Evolutionary conservation across 2,113 vertebrate genomes (phyloP), one percentile per base, ranked within the genome.

Genomic region (Haplotaxodon microlepis): DNA sequence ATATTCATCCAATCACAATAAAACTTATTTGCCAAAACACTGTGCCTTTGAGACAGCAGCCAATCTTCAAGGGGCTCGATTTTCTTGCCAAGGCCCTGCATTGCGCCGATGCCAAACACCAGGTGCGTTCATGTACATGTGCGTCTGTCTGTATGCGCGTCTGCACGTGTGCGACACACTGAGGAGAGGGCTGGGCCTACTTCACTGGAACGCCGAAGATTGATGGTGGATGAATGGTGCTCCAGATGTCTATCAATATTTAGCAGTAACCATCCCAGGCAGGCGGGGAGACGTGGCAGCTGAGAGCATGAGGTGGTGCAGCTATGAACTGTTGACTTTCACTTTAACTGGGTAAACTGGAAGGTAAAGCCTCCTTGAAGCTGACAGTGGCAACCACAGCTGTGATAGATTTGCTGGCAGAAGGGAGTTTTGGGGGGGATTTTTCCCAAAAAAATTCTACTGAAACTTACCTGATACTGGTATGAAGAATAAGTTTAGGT

Each of bases 191-290:
- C 91, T 90, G 93, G 95, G 92, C 61, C 90, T 76, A 50, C 93
- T 95, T 94, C 94, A 93, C 88, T 91, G 92, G 81, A 85, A 88
- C 24, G 12, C 89, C 81, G 9, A 89, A 94, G 92, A 94, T 93
- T 96, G 96, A 96, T 86, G 90, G 88, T 54, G 90, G 94, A 92
- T 96, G 94, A 95, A 93, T 92, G 92, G 88, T 91, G 82, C 86
- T 92, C 95, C 97, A 97, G 96, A 97, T 97, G 97, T 96, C 95
- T 93, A 96, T 96, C 96, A 96, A 97, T 97, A 97, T 96, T 97
- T 96, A 97, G 93, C 93, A 96, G 96, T 93, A 95, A 95, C 96
- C 95, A 95, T 94, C 93, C 88, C 92, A 91, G 94, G 93, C 93
- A 86, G 92, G 90, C 88, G 81, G 96, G 91, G 92, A 89, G 91